phyloP scores from a whole-genome alignment of 2,113 vertebrate genomes.

The Carollia perspicillata region DNA sequence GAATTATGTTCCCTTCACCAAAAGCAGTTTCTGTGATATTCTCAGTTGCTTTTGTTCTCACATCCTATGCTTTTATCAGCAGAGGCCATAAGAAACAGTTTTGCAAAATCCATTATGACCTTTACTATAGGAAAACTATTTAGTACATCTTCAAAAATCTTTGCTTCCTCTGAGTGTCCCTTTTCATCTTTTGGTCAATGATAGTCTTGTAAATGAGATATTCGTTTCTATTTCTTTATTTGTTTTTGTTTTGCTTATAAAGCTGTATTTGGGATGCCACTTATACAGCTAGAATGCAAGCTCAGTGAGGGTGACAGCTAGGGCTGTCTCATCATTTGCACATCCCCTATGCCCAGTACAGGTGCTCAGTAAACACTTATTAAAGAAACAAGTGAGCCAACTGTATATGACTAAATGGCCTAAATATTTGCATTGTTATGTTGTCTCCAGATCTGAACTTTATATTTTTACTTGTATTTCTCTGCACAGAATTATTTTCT shows the following conservation, averaged over 20 bases:
- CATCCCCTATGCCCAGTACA: too few relatives aligned
- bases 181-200: background rate
- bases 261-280: background rate
- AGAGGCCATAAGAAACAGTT: background rate
- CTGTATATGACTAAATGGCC: background rate
- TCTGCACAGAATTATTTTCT: background rate
- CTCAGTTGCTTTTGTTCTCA: background rate
- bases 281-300: background rate
- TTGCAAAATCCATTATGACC: background rate
- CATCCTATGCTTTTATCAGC: background rate
- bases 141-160: background rate
- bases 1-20: background rate
- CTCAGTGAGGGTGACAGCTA: background rate
- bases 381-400: background rate
- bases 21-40: background rate
- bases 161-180: background rate
- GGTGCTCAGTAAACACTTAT: background rate
- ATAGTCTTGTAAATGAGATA: background rate
- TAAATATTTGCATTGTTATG: background rate
- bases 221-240: background rate
- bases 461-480: background rate
- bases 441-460: background rate
- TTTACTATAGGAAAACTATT: background rate
- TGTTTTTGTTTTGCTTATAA: background rate
- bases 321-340: background rate